Evolutionary conservation across 2,797 vertebrate species (phyloP).

Genomic region (Heteromormyrus szaboi): DNA sequence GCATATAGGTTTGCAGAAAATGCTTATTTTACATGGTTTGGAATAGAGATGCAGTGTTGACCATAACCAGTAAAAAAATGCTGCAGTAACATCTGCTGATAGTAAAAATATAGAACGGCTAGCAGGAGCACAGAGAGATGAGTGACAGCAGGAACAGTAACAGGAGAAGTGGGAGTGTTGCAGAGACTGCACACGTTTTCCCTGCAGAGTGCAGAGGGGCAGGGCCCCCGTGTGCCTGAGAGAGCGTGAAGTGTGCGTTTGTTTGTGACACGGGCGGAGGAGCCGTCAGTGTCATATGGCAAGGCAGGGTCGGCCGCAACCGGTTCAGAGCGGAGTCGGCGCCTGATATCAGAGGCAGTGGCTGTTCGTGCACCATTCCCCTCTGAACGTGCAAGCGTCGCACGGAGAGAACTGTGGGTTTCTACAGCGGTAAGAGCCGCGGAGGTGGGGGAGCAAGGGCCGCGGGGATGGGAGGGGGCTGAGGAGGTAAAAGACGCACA

Average conservation of each 20-base stretch:
- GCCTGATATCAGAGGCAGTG: constrained; percentile 25
- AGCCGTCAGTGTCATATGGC: constrained; percentile 48
- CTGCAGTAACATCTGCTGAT: not conserved
- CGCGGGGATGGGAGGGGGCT: not conserved
- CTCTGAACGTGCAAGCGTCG: not conserved
- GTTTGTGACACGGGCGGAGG: constrained; percentile 46
- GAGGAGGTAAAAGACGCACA: not conserved
- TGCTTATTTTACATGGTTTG: not conserved
- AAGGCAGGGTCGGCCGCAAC: constrained; percentile 32
- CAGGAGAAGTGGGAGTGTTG: not conserved
- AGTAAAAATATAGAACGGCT: not conserved
- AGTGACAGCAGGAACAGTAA: not conserved
- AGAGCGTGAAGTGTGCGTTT: constrained; percentile 48
- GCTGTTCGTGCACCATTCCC: constrained; percentile 11
- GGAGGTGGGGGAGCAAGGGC: not conserved
- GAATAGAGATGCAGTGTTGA: not conserved
- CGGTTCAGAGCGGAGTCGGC: constrained; percentile 18
- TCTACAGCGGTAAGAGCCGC: not conserved
- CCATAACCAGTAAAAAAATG: not conserved
- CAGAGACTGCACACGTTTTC: not conserved
- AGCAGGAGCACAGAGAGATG: not conserved
- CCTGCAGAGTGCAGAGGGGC: not conserved
- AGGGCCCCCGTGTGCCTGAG: constrained; percentile 28
- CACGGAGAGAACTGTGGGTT: not conserved
- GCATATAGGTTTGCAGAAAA: not conserved